phyloP scores from a whole-genome alignment of 1,140 invertebrate genomes.

The Calephelis virginiensis region DNA sequence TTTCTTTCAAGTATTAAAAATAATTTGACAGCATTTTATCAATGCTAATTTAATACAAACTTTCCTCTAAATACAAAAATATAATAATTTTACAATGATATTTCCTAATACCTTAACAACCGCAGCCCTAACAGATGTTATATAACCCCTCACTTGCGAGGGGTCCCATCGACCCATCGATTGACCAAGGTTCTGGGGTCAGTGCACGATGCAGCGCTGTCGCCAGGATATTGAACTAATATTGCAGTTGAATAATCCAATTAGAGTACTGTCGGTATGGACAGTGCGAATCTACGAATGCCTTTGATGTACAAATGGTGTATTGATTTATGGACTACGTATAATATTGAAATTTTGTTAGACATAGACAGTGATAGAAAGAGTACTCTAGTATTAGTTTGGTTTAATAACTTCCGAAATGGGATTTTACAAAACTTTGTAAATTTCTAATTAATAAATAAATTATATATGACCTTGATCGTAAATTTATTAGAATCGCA shows the following conservation, averaged over 20 bases:
- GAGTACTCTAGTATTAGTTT: no score
- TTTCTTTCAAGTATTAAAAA: no score
- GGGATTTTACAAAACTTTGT: no score
- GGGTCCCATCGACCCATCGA: conserved; percentile 42
- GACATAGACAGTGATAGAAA: no score
- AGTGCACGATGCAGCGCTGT: conserved; percentile 51
- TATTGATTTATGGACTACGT: conserved; percentile 26
- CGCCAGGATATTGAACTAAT: conserved; percentile 61
- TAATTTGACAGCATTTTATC: no score
- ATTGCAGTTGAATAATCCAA: conserved; percentile 69
- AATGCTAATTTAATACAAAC: no score
- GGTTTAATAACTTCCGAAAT: no score
- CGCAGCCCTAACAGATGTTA: conserved; percentile 18
- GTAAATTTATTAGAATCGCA: no score
- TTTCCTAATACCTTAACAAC: conserved; percentile 12
- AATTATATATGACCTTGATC: no score
- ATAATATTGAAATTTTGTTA: conserved; percentile 1
- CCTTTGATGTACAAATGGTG: conserved; percentile 40
- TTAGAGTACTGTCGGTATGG: conserved; percentile 50
- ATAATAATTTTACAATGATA: background rate
- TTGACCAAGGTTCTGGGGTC: conserved; percentile 49
- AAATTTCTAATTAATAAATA: no score
- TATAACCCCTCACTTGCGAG: conserved; percentile 10
- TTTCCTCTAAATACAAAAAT: background rate
- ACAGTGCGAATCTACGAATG: conserved; percentile 30